A percentile compares a stretch with the other conserved stretches of the same genome.
phyloP scores from a whole-genome alignment of 2,888 invertebrate genomes.

The Dolichopus griseipennis region DNA sequence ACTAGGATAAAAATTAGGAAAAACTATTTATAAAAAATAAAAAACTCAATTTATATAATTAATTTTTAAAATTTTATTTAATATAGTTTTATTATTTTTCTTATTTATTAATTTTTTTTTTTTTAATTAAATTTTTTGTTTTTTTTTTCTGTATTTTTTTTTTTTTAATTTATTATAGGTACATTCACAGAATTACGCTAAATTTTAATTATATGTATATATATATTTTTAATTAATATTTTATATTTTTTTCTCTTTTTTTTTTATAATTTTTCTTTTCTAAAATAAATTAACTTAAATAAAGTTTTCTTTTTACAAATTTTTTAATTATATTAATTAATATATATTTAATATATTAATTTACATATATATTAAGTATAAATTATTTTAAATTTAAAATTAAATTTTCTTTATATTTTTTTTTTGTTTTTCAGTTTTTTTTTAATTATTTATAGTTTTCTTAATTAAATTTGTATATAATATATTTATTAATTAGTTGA shows the following conservation, averaged over 20 bases:
- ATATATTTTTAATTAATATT: not conserved
- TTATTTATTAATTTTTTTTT: too few species aligned
- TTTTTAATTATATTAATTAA: too few species aligned
- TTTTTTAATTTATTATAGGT: not conserved
- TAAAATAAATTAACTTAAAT: slow-evolving; percentile 2
- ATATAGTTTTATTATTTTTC: not conserved
- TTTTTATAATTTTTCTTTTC: not conserved
- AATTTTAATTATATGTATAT: not conserved
- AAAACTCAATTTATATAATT: not conserved
- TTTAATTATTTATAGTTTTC: too few species aligned
- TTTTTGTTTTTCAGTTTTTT: too few species aligned
- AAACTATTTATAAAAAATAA: not conserved
- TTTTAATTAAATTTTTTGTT: not conserved
- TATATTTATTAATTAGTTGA: too few species aligned
- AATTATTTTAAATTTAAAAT: too few species aligned
- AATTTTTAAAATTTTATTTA: not conserved
- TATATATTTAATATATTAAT: too few species aligned
- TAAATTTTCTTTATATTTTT: too few species aligned
- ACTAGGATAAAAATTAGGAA: too few species aligned
- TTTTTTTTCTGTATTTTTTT: not conserved
- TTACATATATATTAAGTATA: too few species aligned
- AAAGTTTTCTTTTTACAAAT: not conserved
- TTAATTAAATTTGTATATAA: too few species aligned
- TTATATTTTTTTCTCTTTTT: too few species aligned
- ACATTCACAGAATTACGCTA: slow-evolving; percentile 6